These are phyloP conservation scores for Coenonympha glycerion DNA, from an alignment of 2,888 invertebrate genomes.

Conservation along the genomic window DNA sequence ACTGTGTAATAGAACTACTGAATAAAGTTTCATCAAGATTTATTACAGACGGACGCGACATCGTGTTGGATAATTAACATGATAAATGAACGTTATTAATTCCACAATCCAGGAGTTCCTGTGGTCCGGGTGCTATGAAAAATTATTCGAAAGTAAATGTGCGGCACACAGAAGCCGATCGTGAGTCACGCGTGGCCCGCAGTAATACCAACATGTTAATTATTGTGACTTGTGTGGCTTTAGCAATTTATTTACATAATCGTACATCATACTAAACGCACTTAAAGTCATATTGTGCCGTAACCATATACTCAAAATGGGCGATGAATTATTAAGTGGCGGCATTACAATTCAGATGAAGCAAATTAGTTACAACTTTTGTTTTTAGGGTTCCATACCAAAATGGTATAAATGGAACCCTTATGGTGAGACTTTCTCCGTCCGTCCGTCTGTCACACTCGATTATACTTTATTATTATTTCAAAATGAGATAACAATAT, in stretches of 20 bases:
- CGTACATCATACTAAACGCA: conserved; percentile 17
- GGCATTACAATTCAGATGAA: background rate
- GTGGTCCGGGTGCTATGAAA: conserved; percentile 13
- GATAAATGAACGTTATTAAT: too few species aligned
- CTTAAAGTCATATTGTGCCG: conserved; percentile 10
- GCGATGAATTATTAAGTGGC: background rate
- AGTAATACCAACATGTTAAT: conserved; percentile 29
- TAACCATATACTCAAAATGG: background rate
- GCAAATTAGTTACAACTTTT: background rate
- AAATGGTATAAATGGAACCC: too few species aligned
- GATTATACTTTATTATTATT: too few species aligned
- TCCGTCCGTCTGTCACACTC: too few species aligned
- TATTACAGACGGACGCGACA: too few species aligned
- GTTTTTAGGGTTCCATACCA: too few species aligned
- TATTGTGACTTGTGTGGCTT: conserved; percentile 26
- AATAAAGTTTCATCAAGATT: too few species aligned
- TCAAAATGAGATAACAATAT: too few species aligned
- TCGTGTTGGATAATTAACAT: too few species aligned
- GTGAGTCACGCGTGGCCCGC: conserved; percentile 32
- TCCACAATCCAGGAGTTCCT: conserved; percentile 2
- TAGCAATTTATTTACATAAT: conserved; percentile 23
- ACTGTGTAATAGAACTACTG: too few species aligned
- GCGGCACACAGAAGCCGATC: conserved; percentile 30
- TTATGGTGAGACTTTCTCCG: too few species aligned
- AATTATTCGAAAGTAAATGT: conserved; percentile 25